phyloP scores from a whole-genome alignment of 2,888 invertebrate genomes.

The Notocelia uddmanniana region DNA sequence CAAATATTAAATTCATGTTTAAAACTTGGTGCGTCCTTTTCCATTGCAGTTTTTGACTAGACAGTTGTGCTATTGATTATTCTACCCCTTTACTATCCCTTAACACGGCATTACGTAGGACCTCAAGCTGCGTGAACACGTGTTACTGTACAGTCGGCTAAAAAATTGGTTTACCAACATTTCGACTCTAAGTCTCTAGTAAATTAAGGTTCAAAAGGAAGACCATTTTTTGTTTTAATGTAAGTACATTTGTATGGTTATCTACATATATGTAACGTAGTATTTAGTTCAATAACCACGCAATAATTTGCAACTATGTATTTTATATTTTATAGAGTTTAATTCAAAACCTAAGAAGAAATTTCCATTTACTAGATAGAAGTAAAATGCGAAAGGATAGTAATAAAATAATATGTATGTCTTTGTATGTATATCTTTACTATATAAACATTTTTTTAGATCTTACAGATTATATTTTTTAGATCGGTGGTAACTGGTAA shows the following conservation, averaged over 20 bases:
- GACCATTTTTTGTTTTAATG: too few species aligned
- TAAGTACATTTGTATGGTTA: too few species aligned
- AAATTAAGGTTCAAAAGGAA: too few species aligned
- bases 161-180: too few species aligned
- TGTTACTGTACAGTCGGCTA: slow-evolving; percentile 5
- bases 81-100: slow-evolving; percentile 39
- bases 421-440: too few species aligned
- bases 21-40: neutral
- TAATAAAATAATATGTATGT: neutral
- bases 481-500: too few species aligned
- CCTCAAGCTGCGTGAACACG: slow-evolving; percentile 40
- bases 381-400: neutral
- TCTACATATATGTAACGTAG: neutral
- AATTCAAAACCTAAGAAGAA: neutral
- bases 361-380: too few species aligned
- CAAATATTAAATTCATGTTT: neutral
- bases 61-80: slow-evolving; percentile 32
- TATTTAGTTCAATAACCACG: neutral
- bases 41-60: slow-evolving; percentile 19
- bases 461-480: too few species aligned
- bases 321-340: neutral
- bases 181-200: too few species aligned
- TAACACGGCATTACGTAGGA: slow-evolving; percentile 14
- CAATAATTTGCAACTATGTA: neutral
- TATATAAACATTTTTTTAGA: too few species aligned